A percentile compares a stretch with the other conserved stretches of the same genome.
These are phyloP conservation scores for Bathynomus jamesi DNA, from an alignment of 1,140 invertebrate species.

Conservation along the genomic window DNA sequence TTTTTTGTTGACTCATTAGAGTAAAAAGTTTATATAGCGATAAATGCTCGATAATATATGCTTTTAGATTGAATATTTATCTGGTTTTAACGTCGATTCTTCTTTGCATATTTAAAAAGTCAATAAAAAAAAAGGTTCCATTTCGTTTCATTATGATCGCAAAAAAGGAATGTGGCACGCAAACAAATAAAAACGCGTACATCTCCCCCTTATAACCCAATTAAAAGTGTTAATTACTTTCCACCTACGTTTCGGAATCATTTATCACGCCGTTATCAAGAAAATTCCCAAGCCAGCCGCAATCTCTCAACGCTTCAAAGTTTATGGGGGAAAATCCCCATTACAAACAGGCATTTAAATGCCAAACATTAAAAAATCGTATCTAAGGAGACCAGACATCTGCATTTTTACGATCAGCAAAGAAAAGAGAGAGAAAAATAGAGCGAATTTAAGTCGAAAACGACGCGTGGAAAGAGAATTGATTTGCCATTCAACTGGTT, in stretches of 20 bases:
- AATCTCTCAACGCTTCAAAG: neutral
- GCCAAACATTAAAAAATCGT: constrained; percentile 1
- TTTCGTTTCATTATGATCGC: too few species aligned
- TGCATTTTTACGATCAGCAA: neutral
- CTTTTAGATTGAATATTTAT: too few species aligned
- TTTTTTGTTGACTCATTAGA: too few species aligned
- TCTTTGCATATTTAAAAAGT: too few species aligned
- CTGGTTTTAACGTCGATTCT: too few species aligned
- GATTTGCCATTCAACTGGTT: neutral
- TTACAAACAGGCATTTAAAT: constrained; percentile 1
- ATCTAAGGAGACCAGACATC: neutral
- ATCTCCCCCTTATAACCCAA: neutral
- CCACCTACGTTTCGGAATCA: neutral
- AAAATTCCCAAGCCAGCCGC: neutral
- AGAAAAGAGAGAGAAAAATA: neutral
- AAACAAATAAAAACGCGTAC: too few species aligned
- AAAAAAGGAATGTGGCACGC: too few species aligned
- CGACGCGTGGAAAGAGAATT: neutral
- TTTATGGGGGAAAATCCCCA: constrained; percentile 1
- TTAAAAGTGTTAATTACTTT: neutral
- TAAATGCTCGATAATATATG: too few species aligned
- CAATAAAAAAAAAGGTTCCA: too few species aligned
- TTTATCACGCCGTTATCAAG: neutral
- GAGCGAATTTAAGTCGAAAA: neutral
- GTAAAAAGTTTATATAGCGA: too few species aligned